These are phyloP conservation scores for Melanotaenia boesemani DNA, from an alignment of 2,797 vertebrate genomes.

Conservation along the genomic window DNA sequence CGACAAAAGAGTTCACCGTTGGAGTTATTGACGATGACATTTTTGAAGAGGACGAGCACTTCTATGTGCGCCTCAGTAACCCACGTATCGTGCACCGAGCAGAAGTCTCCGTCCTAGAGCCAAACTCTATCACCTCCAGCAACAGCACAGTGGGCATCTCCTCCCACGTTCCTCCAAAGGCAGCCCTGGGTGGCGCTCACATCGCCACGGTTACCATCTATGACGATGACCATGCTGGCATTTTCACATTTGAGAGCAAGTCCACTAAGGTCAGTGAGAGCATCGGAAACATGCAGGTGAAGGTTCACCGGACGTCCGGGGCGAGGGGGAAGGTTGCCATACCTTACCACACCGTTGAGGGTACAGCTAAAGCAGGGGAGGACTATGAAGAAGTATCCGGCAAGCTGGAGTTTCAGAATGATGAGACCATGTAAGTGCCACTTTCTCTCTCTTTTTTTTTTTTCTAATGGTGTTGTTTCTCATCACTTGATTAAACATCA, in stretches of 20 bases:
- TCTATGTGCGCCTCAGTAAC: constrained; percentile 88
- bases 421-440: constrained; percentile 89
- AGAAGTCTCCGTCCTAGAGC: constrained; percentile 80
- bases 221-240: constrained; percentile 90
- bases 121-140: constrained; percentile 78
- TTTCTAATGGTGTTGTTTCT: constrained; percentile 37
- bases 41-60: constrained; percentile 91
- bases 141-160: constrained; percentile 77
- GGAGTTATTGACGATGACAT: constrained; percentile 91
- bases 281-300: constrained; percentile 81
- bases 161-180: constrained; percentile 78
- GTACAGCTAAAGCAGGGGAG: constrained; percentile 87
- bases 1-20: constrained; percentile 86
- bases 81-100: constrained; percentile 83
- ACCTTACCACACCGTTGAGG: constrained; percentile 86
- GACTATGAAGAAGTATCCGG: constrained; percentile 89
- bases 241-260: constrained; percentile 87
- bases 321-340: constrained; percentile 85
- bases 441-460: not conserved
- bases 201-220: constrained; percentile 89
- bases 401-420: constrained; percentile 90
- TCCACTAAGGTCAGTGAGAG: constrained; percentile 85
- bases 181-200: constrained; percentile 80
- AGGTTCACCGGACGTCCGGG: constrained; percentile 85
- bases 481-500: constrained; percentile 55